Evolutionary conservation across 2,888 invertebrate species (phyloP).

Genomic region (Sphaerophoria taeniata): DNA sequence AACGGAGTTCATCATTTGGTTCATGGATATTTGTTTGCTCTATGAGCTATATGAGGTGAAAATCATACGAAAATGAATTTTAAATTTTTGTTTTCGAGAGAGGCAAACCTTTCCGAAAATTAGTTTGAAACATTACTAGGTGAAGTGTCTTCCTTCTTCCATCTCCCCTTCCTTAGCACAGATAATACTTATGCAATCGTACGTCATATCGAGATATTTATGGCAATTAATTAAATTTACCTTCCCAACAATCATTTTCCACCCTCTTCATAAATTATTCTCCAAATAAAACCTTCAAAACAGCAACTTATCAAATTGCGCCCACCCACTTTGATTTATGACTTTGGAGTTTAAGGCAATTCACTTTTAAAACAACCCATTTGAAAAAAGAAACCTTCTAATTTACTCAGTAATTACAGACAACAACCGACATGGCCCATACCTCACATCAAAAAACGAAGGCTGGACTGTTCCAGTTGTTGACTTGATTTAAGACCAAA

Average conservation of each 20-base stretch:
- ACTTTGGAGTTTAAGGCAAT: conserved; percentile 8
- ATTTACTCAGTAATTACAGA: conserved; percentile 10
- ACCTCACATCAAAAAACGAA: conserved; percentile 14
- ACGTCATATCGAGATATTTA: not conserved
- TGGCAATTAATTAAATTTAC: not conserved
- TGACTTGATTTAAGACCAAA: conserved; percentile 52
- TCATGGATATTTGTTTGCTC: no score
- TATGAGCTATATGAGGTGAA: no score
- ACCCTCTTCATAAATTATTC: conserved; percentile 1
- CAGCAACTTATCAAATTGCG: not conserved
- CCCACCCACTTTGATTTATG: conserved; percentile 30
- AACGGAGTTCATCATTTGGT: no score
- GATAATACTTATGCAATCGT: no score
- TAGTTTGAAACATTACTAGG: no score
- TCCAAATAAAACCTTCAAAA: conserved; percentile 11
- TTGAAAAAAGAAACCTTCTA: not conserved
- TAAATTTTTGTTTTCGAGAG: no score
- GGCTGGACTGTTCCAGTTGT: not conserved
- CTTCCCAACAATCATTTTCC: not conserved
- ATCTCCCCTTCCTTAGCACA: no score
- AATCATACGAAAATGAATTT: no score
- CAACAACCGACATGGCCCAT: not conserved
- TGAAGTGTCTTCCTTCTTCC: no score
- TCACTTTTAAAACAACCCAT: conserved; percentile 1
- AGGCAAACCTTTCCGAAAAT: no score